phyloP scores from a whole-genome alignment of 2,797 vertebrate genomes.

The Phoxinus dragarum region DNA sequence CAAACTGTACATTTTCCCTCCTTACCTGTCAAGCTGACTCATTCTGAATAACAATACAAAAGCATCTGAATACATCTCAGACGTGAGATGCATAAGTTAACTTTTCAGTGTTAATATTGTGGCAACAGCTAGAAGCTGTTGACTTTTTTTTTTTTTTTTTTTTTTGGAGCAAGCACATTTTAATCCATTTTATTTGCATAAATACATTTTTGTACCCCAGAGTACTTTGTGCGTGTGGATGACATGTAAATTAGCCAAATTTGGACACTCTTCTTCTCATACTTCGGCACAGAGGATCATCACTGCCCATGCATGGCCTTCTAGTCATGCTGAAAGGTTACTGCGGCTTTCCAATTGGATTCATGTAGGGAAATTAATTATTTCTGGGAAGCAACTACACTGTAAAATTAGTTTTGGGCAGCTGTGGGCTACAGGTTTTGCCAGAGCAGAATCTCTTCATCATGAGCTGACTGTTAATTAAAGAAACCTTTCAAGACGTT shows the following conservation, averaged over 20 bases:
- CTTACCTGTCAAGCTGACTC: neutral
- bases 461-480: conserved; percentile 68
- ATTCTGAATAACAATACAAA: conserved; percentile 29
- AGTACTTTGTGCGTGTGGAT: conserved; percentile 55
- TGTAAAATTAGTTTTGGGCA: conserved; percentile 42
- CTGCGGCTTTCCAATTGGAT: conserved; percentile 48
- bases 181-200: conserved; percentile 67
- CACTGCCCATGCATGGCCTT: conserved; percentile 38
- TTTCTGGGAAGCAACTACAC: conserved; percentile 43
- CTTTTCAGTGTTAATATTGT: conserved; percentile 61
- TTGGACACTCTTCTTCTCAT: conserved; percentile 17
- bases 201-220: conserved; percentile 58
- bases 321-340: conserved; percentile 48
- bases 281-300: conserved; percentile 39
- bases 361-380: conserved; percentile 52
- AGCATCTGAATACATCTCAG: conserved; percentile 27
- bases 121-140: conserved; percentile 63
- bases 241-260: conserved; percentile 49
- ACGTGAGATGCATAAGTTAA: conserved; percentile 10
- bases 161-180: conserved; percentile 61
- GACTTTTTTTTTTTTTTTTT: conserved; percentile 53
- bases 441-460: conserved; percentile 65
- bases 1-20: conserved; percentile 29
- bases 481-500: conserved; percentile 63
- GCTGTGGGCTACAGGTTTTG: conserved; percentile 41